Evolutionary conservation across 2,113 vertebrate species (phyloP).

Genomic region (Zosterops hypoxanthus): DNA sequence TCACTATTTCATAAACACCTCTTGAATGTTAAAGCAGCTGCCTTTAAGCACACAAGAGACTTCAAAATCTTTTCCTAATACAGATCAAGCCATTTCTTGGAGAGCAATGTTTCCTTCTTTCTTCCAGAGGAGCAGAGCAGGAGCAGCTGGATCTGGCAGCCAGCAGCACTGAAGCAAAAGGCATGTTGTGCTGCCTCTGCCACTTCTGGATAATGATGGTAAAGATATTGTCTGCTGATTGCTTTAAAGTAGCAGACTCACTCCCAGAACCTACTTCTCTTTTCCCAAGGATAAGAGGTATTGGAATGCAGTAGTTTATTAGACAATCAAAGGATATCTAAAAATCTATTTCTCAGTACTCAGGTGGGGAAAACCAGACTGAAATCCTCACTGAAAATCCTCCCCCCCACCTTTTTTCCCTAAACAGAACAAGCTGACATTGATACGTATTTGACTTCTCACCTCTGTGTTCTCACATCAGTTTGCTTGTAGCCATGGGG

Average conservation of each 20-base stretch:
- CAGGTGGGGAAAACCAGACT: neutral
- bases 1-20: neutral
- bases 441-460: neutral
- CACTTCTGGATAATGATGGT: neutral
- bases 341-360: neutral
- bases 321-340: neutral
- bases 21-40: neutral
- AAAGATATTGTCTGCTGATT: neutral
- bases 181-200: neutral
- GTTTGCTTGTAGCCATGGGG: neutral
- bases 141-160: neutral
- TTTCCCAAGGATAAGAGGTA: neutral
- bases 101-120: neutral
- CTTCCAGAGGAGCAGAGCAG: neutral
- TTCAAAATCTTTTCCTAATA: neutral
- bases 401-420: fast-evolving
- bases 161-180: neutral
- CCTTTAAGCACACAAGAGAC: neutral
- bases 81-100: neutral
- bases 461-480: neutral
- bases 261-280: neutral
- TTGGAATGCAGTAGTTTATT: neutral
- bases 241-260: neutral
- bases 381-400: neutral
- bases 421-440: neutral